Evolutionary conservation across 2,888 invertebrate species (phyloP), one percentile per base, ranked within the genome.

Genomic region (Tanytarsus gracilentus): DNA sequence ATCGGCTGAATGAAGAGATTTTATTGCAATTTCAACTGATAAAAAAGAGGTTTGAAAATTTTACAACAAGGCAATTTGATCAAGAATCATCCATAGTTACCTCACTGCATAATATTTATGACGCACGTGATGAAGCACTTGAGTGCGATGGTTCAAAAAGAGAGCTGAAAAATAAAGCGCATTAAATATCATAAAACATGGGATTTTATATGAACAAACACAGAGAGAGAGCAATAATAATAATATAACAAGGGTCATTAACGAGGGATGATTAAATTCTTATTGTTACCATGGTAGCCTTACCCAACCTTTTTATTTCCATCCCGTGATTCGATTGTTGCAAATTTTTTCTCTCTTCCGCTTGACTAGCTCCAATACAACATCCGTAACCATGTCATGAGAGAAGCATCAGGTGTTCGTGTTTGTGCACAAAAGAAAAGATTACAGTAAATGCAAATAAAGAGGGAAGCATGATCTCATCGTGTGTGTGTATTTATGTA

Each of bases 191-290:
- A 36, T 36, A 36, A 36, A n/a, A 36, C 16, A 36, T 36, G 36
- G 36, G 36, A 16, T 36, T 36, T 36, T 36, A 36, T 36, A 36
- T n/a, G n/a, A n/a, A n/a, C n/a, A n/a, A n/a, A n/a, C n/a, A n/a
- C n/a, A n/a, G n/a, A n/a, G n/a, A n/a, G n/a, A n/a, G n/a, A n/a
- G n/a, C n/a, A n/a, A n/a, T n/a, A n/a, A n/a, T n/a, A n/a, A n/a
- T n/a, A 36, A 36, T 36, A 36, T 36, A 36, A 36, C 36, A 16
- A 36, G 36, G 36, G 36, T 36, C 36, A 36, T 36, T 36, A 36
- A 36, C 36, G 36, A 36, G 36, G 36, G 36, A 36, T 36, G 36
- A 36, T 36, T 36, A 36, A 36, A 36, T 36, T 36, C 16, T 14
- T 36, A 14, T 36, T 36, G 36, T 36, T 14, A 36, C 36, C 36